Evolutionary conservation across 2,888 invertebrate genomes (phyloP), one percentile per base, ranked within the genome.

Genomic region (Acanthopleura granulata): DNA sequence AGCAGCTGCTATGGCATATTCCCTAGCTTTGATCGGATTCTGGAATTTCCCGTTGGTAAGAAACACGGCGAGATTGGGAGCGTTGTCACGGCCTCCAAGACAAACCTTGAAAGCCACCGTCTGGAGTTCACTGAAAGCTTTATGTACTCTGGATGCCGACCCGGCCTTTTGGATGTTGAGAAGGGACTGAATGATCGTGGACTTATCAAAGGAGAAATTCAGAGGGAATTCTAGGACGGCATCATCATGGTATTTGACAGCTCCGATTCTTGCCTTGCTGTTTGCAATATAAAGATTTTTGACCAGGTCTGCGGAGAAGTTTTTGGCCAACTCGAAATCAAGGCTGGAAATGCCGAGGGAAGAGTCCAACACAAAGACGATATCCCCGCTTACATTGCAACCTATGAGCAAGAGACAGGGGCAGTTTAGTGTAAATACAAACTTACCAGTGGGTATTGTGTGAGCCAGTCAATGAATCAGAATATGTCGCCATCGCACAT

Each of bases 311-410:
- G 62, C 72, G 11, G 73, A 49, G 22, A 76, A 74, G 6, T 49
- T 16, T 16, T 29, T 62, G 30, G 62, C 70, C 76, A 61, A 40
- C 12, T 49, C 22, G 72, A 74, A 76, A 49, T 72, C 25, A 3
- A 0, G 11, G 25, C 3, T 0, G 14, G 25, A 25, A 25, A 76
- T 71, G 29, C 70, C 73, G 0, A 49, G 49, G 14, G 76, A 76
- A 15, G 73, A 73, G 74, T 76, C 76, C 18, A 76, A 70, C 12
- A 76, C 71, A 49, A 76, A 74, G 49, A 71, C 74, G 6, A 76
- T 57, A 57, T 76, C 76, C 6, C 25, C 66, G 16, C 1, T 25
- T 27, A 27, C 29, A 27, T 66, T 27, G 25, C 66, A 66, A 27
- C 29, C 66, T 66, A 27, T 66, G 25, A 14, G 25, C 18, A 18